Evolutionary conservation across 2,888 invertebrate genomes (phyloP).

Genomic region (Malachius bipustulatus): DNA sequence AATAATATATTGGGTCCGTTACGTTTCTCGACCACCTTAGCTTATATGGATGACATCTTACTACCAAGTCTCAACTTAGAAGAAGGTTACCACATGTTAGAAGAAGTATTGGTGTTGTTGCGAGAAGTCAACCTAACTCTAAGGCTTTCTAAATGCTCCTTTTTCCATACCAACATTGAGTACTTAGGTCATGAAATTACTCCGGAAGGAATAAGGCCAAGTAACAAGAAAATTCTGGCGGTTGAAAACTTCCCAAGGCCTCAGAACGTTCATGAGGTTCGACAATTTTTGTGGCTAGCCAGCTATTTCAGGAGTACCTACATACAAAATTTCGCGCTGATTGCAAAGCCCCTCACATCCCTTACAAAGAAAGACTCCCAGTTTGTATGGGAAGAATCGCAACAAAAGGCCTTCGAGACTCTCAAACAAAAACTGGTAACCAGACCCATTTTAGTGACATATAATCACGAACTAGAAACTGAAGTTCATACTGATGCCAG

Average conservation of each 20-base stretch:
- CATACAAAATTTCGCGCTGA: too few species aligned
- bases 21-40: conserved; percentile 9
- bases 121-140: conserved; percentile 15
- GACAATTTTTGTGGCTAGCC: conserved; percentile 25
- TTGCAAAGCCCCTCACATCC: too few species aligned
- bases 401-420: too few species aligned
- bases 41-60: conserved; percentile 13
- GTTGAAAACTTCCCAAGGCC: conserved; percentile 20
- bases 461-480: conserved; percentile 17
- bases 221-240: conserved; percentile 12
- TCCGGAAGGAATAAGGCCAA: conserved; percentile 11
- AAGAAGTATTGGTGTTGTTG: conserved; percentile 11
- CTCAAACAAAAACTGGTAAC: too few species aligned
- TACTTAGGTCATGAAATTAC: conserved; percentile 16
- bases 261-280: conserved; percentile 20
- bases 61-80: conserved; percentile 7
- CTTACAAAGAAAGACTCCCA: too few species aligned
- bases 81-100: conserved; percentile 7
- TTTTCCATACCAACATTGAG: conserved; percentile 12
- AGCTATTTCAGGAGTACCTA: conserved; percentile 26
- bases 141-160: too few species aligned
- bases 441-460: conserved; percentile 22
- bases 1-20: conserved; percentile 18
- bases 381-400: too few species aligned
- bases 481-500: too few species aligned